A percentile compares a stretch with the other conserved stretches of the same genome.
These are phyloP conservation scores for Melanerpes formicivorus DNA, from an alignment of 2,113 vertebrate species.

Conservation along the genomic window DNA sequence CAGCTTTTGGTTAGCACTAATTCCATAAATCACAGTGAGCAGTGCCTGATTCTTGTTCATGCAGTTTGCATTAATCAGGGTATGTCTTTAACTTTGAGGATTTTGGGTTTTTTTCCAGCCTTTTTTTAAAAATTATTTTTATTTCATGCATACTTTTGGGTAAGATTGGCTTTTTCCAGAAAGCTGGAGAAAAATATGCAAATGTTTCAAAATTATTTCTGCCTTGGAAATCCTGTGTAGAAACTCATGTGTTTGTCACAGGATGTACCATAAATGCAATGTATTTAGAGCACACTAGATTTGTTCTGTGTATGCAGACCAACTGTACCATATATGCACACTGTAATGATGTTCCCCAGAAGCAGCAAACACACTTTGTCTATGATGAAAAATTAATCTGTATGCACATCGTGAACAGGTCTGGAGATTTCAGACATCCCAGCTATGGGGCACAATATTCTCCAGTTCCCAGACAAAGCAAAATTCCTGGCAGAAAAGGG, in stretches of 20 bases:
- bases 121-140: background rate
- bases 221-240: background rate
- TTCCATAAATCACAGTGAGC: background rate
- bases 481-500: conserved; percentile 25
- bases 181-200: background rate
- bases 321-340: background rate
- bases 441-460: background rate
- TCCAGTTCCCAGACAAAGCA: conserved; percentile 46
- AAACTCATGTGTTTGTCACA: background rate
- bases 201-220: background rate
- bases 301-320: fast-evolving
- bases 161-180: background rate
- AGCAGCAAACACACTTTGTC: background rate
- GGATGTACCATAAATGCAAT: background rate
- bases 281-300: background rate
- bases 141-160: background rate
- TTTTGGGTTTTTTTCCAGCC: background rate
- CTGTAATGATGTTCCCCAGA: conserved; percentile 28
- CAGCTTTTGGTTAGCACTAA: background rate
- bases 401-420: background rate
- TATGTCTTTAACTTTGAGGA: background rate
- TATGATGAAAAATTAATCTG: conserved; percentile 26
- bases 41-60: background rate
- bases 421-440: conserved; percentile 44
- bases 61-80: background rate